A percentile compares a stretch with the other conserved stretches of the same genome.
Evolutionary conservation across 2,797 vertebrate species (phyloP).

Genomic region (Allobates femoralis): DNA sequence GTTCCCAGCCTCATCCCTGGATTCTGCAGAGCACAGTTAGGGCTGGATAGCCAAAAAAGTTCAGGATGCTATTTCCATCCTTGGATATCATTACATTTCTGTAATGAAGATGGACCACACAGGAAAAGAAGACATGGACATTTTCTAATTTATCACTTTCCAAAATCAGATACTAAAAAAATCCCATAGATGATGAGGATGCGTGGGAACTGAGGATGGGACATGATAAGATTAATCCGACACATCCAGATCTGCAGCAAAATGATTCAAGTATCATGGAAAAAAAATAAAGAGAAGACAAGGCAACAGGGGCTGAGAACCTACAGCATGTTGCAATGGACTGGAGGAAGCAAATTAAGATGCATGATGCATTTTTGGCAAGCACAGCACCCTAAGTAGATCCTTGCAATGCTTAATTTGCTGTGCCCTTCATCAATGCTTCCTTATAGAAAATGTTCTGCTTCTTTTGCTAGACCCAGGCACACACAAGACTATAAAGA

Average conservation of each 20-base stretch:
- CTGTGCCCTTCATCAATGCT: constrained; percentile 69
- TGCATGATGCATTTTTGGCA: constrained; percentile 78
- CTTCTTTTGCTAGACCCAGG: constrained; percentile 62
- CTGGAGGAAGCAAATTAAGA: constrained; percentile 74
- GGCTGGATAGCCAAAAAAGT: constrained; percentile 59
- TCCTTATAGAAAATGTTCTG: constrained; percentile 62
- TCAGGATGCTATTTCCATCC: constrained; percentile 65
- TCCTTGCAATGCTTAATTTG: constrained; percentile 73
- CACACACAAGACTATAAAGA: constrained; percentile 30
- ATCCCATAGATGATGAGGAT: background rate
- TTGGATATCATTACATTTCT: constrained; percentile 37
- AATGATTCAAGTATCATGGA: constrained; percentile 48
- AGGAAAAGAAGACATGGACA: background rate
- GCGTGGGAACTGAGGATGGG: background rate
- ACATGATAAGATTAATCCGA: constrained; percentile 28
- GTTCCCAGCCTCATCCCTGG: constrained; percentile 44
- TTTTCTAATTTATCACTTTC: background rate
- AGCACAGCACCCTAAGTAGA: constrained; percentile 70
- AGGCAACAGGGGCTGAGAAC: constrained; percentile 68
- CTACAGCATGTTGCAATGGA: constrained; percentile 68
- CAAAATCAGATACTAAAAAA: background rate
- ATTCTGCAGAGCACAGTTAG: constrained; percentile 65
- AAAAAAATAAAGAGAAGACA: constrained; percentile 61
- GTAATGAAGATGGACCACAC: constrained; percentile 13
- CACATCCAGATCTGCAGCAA: constrained; percentile 60